These are phyloP conservation scores for Leptothorax acervorum DNA, from an alignment of 2,888 invertebrate genomes.

Conservation along the genomic window DNA sequence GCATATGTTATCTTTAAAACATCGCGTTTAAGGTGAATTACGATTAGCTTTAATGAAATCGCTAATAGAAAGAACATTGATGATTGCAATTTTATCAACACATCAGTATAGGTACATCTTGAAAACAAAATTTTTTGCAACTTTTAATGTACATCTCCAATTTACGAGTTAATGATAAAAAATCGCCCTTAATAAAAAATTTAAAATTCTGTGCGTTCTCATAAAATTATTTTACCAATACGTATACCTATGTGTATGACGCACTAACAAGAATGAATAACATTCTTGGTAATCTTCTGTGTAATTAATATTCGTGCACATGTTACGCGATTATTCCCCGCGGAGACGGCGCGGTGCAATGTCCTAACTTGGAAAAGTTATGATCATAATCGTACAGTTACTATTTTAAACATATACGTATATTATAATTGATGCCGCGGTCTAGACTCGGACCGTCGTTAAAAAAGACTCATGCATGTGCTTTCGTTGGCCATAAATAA, in stretches of 20 bases:
- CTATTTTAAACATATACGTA: conserved; percentile 35
- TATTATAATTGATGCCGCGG: conserved; percentile 46
- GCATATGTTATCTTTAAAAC: background rate
- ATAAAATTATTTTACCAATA: background rate
- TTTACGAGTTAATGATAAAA: conserved; percentile 12
- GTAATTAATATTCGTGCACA: conserved; percentile 34
- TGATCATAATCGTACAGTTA: conserved; percentile 39
- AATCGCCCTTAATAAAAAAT: background rate
- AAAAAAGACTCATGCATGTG: conserved; percentile 25
- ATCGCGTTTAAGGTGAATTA: background rate
- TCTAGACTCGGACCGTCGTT: conserved; percentile 17
- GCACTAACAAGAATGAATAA: conserved; percentile 36
- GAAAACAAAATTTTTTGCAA: background rate
- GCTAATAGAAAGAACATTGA: background rate
- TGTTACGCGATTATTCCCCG: conserved; percentile 27
- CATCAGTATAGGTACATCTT: background rate
- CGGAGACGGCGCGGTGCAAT: background rate
- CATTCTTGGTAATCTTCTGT: conserved; percentile 12
- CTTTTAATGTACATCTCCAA: background rate
- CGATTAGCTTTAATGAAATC: background rate
- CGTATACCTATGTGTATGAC: background rate
- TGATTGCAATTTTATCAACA: background rate
- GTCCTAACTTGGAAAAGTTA: conserved; percentile 26
- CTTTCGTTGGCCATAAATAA: conserved; percentile 36
- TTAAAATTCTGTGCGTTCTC: background rate